Conservation (phyloP, 2,888 invertebrate genomes). For the Coelinius sp. region DNA sequence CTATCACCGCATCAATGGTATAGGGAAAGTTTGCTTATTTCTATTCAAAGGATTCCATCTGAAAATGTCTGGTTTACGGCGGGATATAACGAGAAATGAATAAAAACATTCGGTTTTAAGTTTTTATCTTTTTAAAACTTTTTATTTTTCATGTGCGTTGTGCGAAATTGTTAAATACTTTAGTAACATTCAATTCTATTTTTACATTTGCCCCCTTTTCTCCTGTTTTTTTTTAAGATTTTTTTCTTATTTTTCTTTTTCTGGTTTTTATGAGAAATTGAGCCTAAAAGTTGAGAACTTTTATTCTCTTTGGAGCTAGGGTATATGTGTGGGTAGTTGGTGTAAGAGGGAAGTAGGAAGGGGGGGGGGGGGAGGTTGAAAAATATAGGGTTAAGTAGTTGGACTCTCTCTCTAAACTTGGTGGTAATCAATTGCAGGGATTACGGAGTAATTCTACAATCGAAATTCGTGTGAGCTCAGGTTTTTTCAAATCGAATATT, state of each 20-base stretch:
- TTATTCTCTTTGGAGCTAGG: not conserved
- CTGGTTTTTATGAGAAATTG: not conserved
- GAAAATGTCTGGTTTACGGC: no score
- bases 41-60: not conserved
- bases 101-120: not conserved
- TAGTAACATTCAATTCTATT: not conserved
- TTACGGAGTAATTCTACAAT: constrained; percentile 18
- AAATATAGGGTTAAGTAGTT: not conserved
- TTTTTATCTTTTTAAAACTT: not conserved
- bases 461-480: constrained; percentile 27
- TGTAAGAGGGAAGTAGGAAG: not conserved
- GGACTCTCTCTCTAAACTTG: not conserved
- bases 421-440: constrained; percentile 30
- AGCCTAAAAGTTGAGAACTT: constrained; percentile 6
- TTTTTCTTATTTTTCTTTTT: not conserved
- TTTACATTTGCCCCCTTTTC: no score
- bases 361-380: not conserved
- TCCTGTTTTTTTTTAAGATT: not conserved
- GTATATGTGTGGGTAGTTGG: not conserved
- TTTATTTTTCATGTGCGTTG: not conserved
- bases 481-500: not conserved
- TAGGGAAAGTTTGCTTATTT: not conserved
- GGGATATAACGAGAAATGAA: not conserved
- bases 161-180: not conserved
- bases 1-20: not conserved